Evolutionary conservation across 2,888 invertebrate species (phyloP).

Genomic region (Dicyrtomina minuta): DNA sequence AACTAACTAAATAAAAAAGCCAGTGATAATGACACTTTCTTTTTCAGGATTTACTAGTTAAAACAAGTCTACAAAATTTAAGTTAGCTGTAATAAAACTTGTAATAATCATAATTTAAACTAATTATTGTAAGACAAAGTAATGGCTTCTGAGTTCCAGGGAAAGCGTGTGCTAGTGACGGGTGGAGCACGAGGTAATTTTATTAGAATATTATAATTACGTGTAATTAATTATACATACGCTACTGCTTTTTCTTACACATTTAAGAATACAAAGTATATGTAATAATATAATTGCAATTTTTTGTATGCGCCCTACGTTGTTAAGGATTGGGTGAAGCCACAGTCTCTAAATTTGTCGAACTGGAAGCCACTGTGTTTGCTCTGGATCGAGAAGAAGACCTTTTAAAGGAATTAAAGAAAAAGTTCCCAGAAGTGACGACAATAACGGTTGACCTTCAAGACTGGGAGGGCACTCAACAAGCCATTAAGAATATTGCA

Average conservation of each 20-base stretch:
- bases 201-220: not conserved
- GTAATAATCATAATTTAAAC: too few relatives aligned
- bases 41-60: too few relatives aligned
- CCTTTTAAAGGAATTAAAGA: slow-evolving; percentile 58
- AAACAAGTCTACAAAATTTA: too few relatives aligned
- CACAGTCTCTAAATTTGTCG: slow-evolving; percentile 15
- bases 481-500: slow-evolving; percentile 62
- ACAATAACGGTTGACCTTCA: slow-evolving; percentile 70
- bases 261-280: not conserved
- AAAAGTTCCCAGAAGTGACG: slow-evolving; percentile 63
- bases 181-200: slow-evolving; percentile 33
- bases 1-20: too few relatives aligned
- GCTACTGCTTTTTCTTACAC: not conserved
- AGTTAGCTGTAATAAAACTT: too few relatives aligned
- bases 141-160: slow-evolving; percentile 14
- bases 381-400: slow-evolving; percentile 15
- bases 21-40: too few relatives aligned
- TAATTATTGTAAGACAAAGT: too few relatives aligned
- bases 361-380: slow-evolving; percentile 17
- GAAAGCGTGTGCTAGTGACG: slow-evolving; percentile 25
- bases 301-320: too few relatives aligned
- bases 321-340: slow-evolving; percentile 21
- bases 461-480: slow-evolving; percentile 73
- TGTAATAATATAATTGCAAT: not conserved
- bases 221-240: not conserved